phyloP scores from a whole-genome alignment of 2,113 vertebrate species.

The Mustelus asterias region DNA sequence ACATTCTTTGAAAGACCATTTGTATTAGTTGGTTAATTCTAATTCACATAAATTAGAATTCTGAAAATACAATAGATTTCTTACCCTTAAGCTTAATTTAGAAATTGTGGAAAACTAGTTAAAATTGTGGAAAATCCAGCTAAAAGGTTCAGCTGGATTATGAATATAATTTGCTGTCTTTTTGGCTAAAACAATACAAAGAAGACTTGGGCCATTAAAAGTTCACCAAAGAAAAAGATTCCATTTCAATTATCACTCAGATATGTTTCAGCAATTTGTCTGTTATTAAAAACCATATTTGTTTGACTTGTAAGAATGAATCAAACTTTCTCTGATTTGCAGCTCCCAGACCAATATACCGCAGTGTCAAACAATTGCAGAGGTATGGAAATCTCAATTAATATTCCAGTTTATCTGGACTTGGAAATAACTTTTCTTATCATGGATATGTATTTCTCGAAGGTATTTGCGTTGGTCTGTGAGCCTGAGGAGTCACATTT shows the following conservation, averaged over 20 bases:
- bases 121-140: neutral
- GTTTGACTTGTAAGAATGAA: neutral
- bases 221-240: neutral
- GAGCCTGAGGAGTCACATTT: neutral
- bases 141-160: neutral
- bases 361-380: neutral
- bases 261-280: neutral
- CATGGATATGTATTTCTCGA: neutral
- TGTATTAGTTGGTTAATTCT: neutral
- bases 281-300: neutral
- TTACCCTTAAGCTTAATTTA: neutral
- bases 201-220: neutral
- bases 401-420: neutral
- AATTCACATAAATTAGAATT: neutral
- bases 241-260: neutral
- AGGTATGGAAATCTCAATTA: slow-evolving; percentile 6
- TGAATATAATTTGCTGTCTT: neutral
- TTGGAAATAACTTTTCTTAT: neutral
- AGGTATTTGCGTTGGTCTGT: neutral
- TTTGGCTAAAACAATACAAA: neutral
- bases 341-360: neutral
- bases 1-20: neutral
- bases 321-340: neutral
- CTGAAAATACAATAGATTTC: neutral
- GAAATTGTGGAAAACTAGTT: neutral